Conservation (phyloP, 2,888 invertebrate species). For the Lapara coniferarum region DNA sequence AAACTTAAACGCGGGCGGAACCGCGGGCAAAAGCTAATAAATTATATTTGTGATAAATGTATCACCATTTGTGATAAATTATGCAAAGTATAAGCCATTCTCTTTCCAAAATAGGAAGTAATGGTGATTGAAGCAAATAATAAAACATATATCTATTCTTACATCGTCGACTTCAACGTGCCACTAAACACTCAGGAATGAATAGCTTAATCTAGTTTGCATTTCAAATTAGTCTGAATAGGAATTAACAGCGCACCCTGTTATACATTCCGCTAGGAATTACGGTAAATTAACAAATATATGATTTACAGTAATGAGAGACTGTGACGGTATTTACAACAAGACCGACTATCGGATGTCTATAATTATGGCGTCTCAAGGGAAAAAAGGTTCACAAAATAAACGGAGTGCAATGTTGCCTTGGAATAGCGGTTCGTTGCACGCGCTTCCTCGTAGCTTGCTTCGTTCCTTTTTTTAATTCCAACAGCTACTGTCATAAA, state of each 20-base stretch:
- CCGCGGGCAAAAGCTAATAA: too few relatives aligned
- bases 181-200: slow-evolving; percentile 22
- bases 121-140: neutral
- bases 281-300: slow-evolving; percentile 35
- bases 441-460: slow-evolving; percentile 56
- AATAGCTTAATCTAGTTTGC: slow-evolving; percentile 31
- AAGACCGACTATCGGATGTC: slow-evolving; percentile 2
- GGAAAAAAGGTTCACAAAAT: slow-evolving; percentile 34
- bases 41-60: neutral
- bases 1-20: too few relatives aligned
- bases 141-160: neutral
- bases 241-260: slow-evolving; percentile 28
- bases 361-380: slow-evolving; percentile 27
- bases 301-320: slow-evolving; percentile 10
- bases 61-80: neutral
- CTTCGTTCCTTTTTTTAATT: slow-evolving; percentile 47
- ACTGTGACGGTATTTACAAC: slow-evolving; percentile 12
- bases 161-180: neutral
- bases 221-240: slow-evolving; percentile 36
- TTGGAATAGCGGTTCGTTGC: slow-evolving; percentile 39
- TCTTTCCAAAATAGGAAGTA: neutral
- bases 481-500: slow-evolving; percentile 45
- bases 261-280: slow-evolving; percentile 31
- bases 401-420: slow-evolving; percentile 40
- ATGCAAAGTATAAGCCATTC: neutral